These are phyloP conservation scores for Falco naumanni DNA, from an alignment of 2,797 vertebrate species.

Conservation along the genomic window DNA sequence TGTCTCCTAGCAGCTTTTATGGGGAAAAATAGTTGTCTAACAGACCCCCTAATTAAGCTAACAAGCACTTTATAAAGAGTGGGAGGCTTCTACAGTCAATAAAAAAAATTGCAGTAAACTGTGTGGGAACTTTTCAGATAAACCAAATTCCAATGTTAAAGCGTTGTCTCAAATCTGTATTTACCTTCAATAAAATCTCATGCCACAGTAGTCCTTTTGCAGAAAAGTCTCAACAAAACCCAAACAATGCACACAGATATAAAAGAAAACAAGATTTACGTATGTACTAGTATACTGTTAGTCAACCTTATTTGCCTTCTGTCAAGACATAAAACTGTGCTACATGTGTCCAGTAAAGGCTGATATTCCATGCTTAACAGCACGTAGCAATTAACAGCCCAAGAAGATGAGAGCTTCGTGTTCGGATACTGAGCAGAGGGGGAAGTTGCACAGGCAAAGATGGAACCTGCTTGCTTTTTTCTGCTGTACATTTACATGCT, in stretches of 20 bases:
- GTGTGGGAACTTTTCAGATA: not conserved
- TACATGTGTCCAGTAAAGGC: not conserved
- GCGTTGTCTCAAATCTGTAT: not conserved
- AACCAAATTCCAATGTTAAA: not conserved
- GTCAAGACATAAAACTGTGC: not conserved
- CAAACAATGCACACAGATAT: not conserved
- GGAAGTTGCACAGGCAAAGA: not conserved
- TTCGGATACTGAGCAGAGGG: not conserved
- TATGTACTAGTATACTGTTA: not conserved
- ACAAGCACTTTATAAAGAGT: not conserved
- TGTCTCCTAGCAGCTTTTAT: not conserved
- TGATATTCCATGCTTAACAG: not conserved
- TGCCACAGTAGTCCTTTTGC: not conserved
- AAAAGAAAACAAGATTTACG: not conserved
- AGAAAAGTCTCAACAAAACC: not conserved
- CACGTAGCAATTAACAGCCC: accelerated
- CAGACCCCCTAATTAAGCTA: constrained; percentile 8
- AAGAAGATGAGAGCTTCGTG: not conserved
- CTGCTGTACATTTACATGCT: not conserved
- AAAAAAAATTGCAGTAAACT: not conserved
- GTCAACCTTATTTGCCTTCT: not conserved
- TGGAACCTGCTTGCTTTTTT: not conserved
- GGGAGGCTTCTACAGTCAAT: not conserved
- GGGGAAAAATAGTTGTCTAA: not conserved
- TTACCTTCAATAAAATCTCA: not conserved